These are phyloP conservation scores for Anseranas semipalmata DNA, from an alignment of 2,113 vertebrate genomes.

Conservation along the genomic window DNA sequence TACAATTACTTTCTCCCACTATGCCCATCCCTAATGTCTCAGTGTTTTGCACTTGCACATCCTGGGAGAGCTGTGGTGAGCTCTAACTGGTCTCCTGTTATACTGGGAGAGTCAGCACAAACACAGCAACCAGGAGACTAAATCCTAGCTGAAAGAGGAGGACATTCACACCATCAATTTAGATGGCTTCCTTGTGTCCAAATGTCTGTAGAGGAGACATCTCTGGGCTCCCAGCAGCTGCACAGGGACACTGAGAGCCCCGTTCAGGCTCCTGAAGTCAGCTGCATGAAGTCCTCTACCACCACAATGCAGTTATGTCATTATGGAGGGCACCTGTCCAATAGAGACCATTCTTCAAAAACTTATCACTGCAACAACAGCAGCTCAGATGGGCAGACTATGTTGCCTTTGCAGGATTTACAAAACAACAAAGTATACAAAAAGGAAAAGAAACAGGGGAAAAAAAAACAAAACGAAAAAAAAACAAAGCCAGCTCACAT, in stretches of 20 bases:
- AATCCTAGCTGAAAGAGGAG: not conserved
- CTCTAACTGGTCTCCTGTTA: not conserved
- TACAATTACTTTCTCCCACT: not conserved
- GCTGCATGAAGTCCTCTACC: not conserved
- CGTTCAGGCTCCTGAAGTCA: not conserved
- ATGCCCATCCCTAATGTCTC: not conserved
- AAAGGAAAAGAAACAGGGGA: not conserved
- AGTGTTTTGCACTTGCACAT: not conserved
- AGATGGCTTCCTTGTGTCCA: not conserved
- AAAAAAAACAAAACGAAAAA: not conserved
- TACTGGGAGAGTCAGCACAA: not conserved
- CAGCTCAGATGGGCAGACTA: not conserved
- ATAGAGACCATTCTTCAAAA: fast-evolving
- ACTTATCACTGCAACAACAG: not conserved
- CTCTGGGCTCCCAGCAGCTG: not conserved
- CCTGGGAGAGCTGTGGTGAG: not conserved
- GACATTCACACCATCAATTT: not conserved
- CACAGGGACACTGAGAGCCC: not conserved
- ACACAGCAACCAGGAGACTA: not conserved
- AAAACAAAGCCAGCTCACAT: not conserved
- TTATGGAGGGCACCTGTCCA: fast-evolving
- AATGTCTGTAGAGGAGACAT: not conserved
- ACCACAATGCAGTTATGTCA: not conserved
- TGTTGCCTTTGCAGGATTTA: not conserved
- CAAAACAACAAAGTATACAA: not conserved